These are phyloP conservation scores for Lycocerus yunnanus DNA, from an alignment of 2,888 invertebrate species.

Conservation along the genomic window DNA sequence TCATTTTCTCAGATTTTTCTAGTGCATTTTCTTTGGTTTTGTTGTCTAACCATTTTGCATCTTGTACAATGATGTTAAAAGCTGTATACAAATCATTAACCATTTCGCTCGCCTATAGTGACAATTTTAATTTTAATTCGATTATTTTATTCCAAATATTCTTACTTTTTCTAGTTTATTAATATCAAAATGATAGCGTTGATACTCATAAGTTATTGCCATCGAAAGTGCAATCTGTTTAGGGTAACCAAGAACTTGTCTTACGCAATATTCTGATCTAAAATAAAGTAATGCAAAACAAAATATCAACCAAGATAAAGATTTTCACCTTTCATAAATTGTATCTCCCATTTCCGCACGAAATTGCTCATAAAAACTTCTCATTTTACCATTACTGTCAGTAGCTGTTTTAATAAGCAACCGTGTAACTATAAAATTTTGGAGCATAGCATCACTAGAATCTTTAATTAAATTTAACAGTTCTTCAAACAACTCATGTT, in stretches of 20 bases:
- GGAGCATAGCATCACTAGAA: constrained; percentile 43
- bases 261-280: constrained; percentile 52
- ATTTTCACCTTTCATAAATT: constrained; percentile 39
- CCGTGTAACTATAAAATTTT: constrained; percentile 50
- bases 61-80: constrained; percentile 55
- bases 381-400: constrained; percentile 47
- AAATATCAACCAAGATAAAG: neutral
- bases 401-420: constrained; percentile 49
- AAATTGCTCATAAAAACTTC: constrained; percentile 46
- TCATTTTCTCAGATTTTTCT: constrained; percentile 58
- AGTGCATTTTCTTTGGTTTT: constrained; percentile 56
- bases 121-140: neutral
- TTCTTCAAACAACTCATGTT: constrained; percentile 40
- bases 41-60: constrained; percentile 61
- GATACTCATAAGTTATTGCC: constrained; percentile 51
- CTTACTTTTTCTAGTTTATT: constrained; percentile 46
- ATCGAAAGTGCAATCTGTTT: constrained; percentile 46
- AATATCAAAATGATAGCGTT: constrained; percentile 46
- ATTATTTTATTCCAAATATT: neutral
- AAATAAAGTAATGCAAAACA: neutral
- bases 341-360: constrained; percentile 39
- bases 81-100: constrained; percentile 55
- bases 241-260: constrained; percentile 49
- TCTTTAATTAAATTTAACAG: constrained; percentile 47
- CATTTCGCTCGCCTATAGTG: constrained; percentile 48